A percentile compares a stretch with the other conserved stretches of the same genome.
Conservation (phyloP, 2,888 invertebrate species). For the Anarsia innoxiella region DNA sequence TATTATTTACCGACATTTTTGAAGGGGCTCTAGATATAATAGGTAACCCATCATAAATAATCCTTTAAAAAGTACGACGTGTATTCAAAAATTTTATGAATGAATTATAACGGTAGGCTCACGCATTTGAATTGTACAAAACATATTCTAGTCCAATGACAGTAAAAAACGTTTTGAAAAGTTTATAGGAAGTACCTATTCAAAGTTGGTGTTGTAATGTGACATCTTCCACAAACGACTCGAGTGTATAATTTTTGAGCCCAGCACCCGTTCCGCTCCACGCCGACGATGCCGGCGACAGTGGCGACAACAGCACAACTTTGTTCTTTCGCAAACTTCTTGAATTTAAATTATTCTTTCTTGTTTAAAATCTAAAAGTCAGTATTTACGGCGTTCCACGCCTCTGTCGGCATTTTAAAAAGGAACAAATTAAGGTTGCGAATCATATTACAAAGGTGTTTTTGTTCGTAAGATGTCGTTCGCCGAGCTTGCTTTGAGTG, state of each 20-base stretch:
- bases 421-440: no score
- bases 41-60: no score
- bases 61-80: no score
- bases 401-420: not conserved
- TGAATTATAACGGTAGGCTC: no score
- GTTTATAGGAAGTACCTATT: constrained; percentile 9
- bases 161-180: no score
- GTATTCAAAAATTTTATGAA: no score
- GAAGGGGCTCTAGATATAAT: no score
- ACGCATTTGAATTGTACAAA: no score
- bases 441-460: no score
- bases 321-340: constrained; percentile 16
- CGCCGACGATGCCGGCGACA: constrained; percentile 2
- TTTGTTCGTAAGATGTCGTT: no score
- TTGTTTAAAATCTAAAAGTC: constrained; percentile 1
- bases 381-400: not conserved
- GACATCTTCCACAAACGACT: constrained; percentile 17
- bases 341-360: constrained; percentile 14
- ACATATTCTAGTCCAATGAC: no score
- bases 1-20: constrained; percentile 7
- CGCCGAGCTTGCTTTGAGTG: no score
- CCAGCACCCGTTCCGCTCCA: constrained; percentile 8
- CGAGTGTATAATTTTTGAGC: constrained; percentile 17
- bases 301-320: constrained; percentile 13
- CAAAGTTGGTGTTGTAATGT: constrained; percentile 13